A percentile compares a stretch with the other conserved stretches of the same genome.
Conservation (phyloP, 2,888 invertebrate genomes). For the Eupeodes latifasciatus region DNA sequence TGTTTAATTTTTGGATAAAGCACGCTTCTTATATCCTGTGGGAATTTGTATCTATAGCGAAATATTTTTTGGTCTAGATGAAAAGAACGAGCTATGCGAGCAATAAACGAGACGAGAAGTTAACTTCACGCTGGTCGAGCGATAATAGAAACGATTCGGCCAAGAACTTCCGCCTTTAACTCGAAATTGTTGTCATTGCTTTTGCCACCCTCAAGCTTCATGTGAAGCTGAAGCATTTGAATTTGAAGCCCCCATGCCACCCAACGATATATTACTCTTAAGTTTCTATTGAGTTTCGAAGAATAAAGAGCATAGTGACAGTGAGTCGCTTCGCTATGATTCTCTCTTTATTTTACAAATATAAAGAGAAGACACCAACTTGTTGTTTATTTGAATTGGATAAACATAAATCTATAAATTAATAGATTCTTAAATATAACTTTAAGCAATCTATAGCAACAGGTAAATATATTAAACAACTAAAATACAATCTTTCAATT, state of each 20-base stretch:
- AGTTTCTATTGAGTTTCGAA: neutral
- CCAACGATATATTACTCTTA: neutral
- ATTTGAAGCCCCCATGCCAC: too few relatives aligned
- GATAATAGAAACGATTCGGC: constrained; percentile 36
- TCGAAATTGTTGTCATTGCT: neutral
- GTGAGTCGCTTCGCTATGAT: too few relatives aligned
- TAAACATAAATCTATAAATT: too few relatives aligned
- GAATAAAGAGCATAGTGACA: neutral
- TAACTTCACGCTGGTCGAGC: constrained; percentile 42
- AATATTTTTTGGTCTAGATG: neutral
- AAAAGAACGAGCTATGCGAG: constrained; percentile 18
- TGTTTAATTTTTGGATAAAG: neutral
- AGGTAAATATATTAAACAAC: too few relatives aligned
- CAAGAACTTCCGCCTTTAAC: constrained; percentile 35
- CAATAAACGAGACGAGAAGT: constrained; percentile 12
- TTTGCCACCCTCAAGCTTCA: neutral
- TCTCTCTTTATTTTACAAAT: neutral
- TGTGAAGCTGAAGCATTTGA: neutral
- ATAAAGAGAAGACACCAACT: neutral
- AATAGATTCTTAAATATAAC: too few relatives aligned
- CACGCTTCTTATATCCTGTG: constrained; percentile 55
- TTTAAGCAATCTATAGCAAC: too few relatives aligned
- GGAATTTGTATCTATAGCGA: neutral
- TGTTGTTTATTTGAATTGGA: too few relatives aligned
- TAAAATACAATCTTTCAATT: too few relatives aligned